These are phyloP conservation scores for Philotrypesis tridentata DNA, from an alignment of 1,140 invertebrate species.

Conservation along the genomic window DNA sequence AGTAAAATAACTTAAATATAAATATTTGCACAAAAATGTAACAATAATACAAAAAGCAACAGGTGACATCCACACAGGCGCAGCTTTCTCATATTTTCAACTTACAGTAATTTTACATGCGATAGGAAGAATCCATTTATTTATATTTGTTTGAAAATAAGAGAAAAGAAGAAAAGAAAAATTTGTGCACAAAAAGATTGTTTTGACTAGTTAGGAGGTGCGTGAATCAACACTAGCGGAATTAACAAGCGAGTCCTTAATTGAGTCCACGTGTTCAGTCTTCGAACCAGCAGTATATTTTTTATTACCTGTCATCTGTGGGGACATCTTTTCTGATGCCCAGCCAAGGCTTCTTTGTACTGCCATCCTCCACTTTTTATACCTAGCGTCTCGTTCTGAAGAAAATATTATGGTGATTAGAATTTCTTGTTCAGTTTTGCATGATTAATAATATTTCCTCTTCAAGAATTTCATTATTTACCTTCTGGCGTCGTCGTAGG, in stretches of 20 bases:
- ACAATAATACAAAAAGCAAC: conserved; percentile 30
- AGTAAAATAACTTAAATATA: conserved; percentile 33
- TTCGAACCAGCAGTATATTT: conserved; percentile 43
- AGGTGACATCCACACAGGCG: not conserved
- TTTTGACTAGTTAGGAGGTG: conserved; percentile 42
- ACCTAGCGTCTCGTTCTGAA: conserved; percentile 86
- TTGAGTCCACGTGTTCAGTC: conserved; percentile 51
- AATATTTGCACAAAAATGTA: conserved; percentile 29
- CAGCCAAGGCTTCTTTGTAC: conserved; percentile 91
- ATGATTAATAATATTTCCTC: not conserved
- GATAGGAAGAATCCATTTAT: conserved; percentile 11
- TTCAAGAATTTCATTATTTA: conserved; percentile 61
- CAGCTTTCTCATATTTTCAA: not conserved
- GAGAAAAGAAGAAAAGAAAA: not conserved
- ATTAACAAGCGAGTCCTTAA: conserved; percentile 53
- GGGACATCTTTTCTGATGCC: conserved; percentile 82
- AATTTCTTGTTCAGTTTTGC: not conserved
- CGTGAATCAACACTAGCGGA: conserved; percentile 20
- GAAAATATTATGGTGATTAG: conserved; percentile 53
- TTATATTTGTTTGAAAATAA: not conserved
- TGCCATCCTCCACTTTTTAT: conserved; percentile 94
- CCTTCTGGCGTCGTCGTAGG: conserved; percentile 85
- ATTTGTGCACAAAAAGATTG: conserved; percentile 30
- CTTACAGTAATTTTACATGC: conserved; percentile 36
- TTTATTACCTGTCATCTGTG: conserved; percentile 82